Evolutionary conservation across 2,888 invertebrate species (phyloP).

Genomic region (Tachina lurida): DNA sequence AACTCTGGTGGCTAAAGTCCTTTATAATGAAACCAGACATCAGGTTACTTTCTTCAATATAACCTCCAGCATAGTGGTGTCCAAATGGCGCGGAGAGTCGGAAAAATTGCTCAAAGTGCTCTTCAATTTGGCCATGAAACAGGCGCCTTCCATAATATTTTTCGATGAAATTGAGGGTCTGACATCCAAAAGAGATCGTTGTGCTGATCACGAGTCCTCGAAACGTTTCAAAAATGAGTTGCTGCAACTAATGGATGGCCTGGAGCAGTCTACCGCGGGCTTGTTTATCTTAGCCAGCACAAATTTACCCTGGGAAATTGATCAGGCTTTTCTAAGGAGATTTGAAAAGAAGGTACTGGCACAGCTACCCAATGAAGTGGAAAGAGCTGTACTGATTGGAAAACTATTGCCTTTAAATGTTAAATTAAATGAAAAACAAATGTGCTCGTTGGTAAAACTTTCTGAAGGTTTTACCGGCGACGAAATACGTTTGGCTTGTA

Average conservation of each 20-base stretch:
- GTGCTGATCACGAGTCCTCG: constrained; percentile 92
- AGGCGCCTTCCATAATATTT: constrained; percentile 95
- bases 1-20: constrained; percentile 94
- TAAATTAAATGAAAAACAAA: constrained; percentile 73
- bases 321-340: constrained; percentile 92
- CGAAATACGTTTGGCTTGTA: constrained; percentile 93
- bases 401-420: constrained; percentile 84
- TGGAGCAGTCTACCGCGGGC: constrained; percentile 86
- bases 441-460: constrained; percentile 83
- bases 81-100: constrained; percentile 98
- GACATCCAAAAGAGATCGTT: constrained; percentile 86
- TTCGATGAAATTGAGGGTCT: constrained; percentile 96
- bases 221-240: constrained; percentile 94
- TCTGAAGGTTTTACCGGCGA: constrained; percentile 94
- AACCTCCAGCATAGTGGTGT: constrained; percentile 93
- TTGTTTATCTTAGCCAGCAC: constrained; percentile 92
- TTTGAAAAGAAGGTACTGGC: constrained; percentile 94
- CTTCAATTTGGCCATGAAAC: constrained; percentile 92
- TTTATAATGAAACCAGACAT: constrained; percentile 89
- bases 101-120: constrained; percentile 95
- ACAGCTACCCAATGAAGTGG: constrained; percentile 88
- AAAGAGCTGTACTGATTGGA: constrained; percentile 88
- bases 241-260: constrained; percentile 93
- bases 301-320: constrained; percentile 96
- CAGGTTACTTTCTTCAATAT: constrained; percentile 94